Base-by-base conservation (phyloP, 2,797 vertebrate genomes). In the Salmo trutta region DNA sequence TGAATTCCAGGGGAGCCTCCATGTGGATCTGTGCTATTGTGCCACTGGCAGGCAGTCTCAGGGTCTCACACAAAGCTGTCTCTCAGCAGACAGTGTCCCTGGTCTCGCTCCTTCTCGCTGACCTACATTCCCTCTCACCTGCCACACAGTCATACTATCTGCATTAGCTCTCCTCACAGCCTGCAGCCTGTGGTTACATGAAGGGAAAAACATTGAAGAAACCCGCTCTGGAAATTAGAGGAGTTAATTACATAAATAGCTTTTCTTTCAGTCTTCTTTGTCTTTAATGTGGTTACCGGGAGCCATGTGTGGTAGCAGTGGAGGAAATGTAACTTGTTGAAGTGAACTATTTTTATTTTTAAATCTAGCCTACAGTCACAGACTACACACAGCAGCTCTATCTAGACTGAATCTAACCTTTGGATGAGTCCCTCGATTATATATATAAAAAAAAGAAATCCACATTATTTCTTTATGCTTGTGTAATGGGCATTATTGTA, bases 11-110 rank as follows among this genome's bases (percentile, higher is more conserved):
- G 70, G 7, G 15, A 77, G 81, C 76, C 75, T 83, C 79, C 74
- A 62, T 83, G 79, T 79, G 76, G 75, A 84, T 75, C 78, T 82
- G 83, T 8, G 76, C 79, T 74, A 79, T 78, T 83, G 84, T 82
- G 78, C 80, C 78, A 79, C 72, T 31, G 73, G 51, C 15, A 59
- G 6, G 7, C 2, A 15, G 62, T n/a, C 66, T 17, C 66, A 7
- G 33, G 29, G 29, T 7, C 16, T 68, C 21, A 17, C 14, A 29
- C 27, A 67, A 68, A 31, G 5, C 33, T 36, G 31, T 7, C 21
- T 68, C 29, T 33, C 15, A 19, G 21, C 27, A 66, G 66, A 24
- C 21, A 67, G 65, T 8, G 31, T 17, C 6, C 29, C 66, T 15
- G 16, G 76, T 77, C 27, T 54, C 47, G 14, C n/a, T 76, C 75